Percentiles rank a stretch among this genome's conserved stretches.
Evolutionary conservation across 92 coral and sea anemone genomes (phyloP).

Genomic region (Meandrina meandrites): DNA sequence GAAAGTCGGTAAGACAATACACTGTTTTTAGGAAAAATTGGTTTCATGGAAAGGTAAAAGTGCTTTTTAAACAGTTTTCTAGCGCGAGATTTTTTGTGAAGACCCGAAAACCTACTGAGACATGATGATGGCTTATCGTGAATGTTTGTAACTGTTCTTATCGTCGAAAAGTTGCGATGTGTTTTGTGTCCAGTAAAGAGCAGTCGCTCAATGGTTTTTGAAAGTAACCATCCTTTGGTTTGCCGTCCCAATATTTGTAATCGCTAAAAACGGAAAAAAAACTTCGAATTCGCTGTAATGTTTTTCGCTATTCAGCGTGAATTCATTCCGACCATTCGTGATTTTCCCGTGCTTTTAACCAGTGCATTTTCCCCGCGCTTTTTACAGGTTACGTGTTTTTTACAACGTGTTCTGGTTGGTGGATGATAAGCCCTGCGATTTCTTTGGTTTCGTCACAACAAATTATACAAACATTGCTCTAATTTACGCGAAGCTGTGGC

Average conservation of each 20-base stretch:
- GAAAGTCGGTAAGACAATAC: background rate
- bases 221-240: background rate
- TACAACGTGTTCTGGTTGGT: background rate
- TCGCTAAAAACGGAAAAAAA: too few species aligned
- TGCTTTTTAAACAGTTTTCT: background rate
- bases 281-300: too few species aligned
- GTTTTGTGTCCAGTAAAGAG: background rate
- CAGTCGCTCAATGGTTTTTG: background rate
- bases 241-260: background rate
- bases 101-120: background rate
- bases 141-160: constrained; percentile 4
- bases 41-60: background rate
- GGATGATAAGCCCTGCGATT: too few species aligned
- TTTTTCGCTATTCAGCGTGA: too few species aligned
- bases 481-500: background rate
- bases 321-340: too few species aligned
- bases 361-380: background rate
- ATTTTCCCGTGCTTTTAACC: too few species aligned
- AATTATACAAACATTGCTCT: background rate
- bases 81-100: background rate
- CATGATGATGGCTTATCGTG: background rate
- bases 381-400: background rate
- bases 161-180: background rate
- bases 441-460: too few species aligned
- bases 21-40: background rate